A percentile compares a stretch with the other conserved stretches of the same genome.
Conservation (phyloP, 1,140 invertebrate genomes). For the Caerostris darwini region DNA sequence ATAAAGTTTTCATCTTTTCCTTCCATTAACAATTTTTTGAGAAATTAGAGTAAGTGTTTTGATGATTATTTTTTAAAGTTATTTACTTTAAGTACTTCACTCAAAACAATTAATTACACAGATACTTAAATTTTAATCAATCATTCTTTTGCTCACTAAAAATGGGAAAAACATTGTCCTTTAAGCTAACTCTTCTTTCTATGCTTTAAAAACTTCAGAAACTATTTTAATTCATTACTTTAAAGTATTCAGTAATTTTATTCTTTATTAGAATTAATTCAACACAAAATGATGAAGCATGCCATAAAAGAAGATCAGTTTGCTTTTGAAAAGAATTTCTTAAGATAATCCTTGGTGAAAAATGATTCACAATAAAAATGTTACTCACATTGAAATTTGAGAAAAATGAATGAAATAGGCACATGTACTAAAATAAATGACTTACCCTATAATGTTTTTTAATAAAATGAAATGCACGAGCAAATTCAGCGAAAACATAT, state of each 20-base stretch:
- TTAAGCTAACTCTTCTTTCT: neutral
- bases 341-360: neutral
- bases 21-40: too few relatives aligned
- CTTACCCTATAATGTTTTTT: too few relatives aligned
- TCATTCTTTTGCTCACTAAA: neutral
- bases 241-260: neutral
- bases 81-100: too few relatives aligned
- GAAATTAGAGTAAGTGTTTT: too few relatives aligned
- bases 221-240: neutral
- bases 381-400: neutral
- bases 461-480: too few relatives aligned
- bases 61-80: too few relatives aligned
- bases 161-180: too few relatives aligned
- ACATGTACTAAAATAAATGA: too few relatives aligned
- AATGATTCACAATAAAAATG: neutral
- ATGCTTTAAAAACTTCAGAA: neutral
- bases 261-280: neutral
- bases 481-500: too few relatives aligned
- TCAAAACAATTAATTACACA: too few relatives aligned
- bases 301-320: neutral
- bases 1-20: too few relatives aligned
- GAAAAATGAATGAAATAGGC: neutral
- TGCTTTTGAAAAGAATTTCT: neutral
- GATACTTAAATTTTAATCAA: too few relatives aligned
- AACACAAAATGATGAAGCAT: neutral